These are phyloP conservation scores for Poeciliopsis turneri DNA, from an alignment of 2,797 vertebrate genomes.

Conservation along the genomic window DNA sequence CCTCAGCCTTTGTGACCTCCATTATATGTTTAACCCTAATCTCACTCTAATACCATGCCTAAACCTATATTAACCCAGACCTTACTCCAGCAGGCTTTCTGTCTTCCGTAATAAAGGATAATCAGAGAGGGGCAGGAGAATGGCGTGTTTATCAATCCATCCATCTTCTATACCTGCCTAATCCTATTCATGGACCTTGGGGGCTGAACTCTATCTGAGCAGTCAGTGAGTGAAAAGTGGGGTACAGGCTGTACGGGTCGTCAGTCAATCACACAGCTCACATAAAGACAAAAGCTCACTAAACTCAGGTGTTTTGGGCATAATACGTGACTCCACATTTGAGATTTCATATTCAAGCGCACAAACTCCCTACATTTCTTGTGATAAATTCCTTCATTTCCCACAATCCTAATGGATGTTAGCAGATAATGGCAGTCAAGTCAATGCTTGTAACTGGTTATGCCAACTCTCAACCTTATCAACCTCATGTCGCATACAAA, in stretches of 20 bases:
- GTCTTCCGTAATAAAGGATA: slow-evolving; percentile 15
- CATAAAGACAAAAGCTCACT: not conserved
- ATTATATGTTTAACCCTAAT: slow-evolving; percentile 27
- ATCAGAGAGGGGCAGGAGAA: not conserved
- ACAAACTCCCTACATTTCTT: no score
- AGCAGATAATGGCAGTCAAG: no score
- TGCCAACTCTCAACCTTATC: no score
- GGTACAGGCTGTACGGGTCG: not conserved
- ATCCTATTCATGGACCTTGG: slow-evolving; percentile 2
- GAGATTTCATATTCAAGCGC: no score
- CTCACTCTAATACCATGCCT: slow-evolving; percentile 16
- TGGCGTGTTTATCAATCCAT: slow-evolving; percentile 8
- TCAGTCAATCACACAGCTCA: not conserved
- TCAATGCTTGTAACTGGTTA: no score
- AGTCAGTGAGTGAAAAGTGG: not conserved
- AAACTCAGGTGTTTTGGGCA: no score
- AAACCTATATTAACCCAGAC: slow-evolving; percentile 24
- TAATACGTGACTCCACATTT: no score
- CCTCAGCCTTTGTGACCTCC: slow-evolving; percentile 24
- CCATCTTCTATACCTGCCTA: slow-evolving; percentile 5
- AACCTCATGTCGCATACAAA: no score
- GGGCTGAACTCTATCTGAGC: not conserved
- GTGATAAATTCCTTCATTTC: no score
- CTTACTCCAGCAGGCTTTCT: not conserved
- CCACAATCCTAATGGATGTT: no score